Evolutionary conservation across 2,113 vertebrate species (phyloP).

Genomic region (Penelope pileata): DNA sequence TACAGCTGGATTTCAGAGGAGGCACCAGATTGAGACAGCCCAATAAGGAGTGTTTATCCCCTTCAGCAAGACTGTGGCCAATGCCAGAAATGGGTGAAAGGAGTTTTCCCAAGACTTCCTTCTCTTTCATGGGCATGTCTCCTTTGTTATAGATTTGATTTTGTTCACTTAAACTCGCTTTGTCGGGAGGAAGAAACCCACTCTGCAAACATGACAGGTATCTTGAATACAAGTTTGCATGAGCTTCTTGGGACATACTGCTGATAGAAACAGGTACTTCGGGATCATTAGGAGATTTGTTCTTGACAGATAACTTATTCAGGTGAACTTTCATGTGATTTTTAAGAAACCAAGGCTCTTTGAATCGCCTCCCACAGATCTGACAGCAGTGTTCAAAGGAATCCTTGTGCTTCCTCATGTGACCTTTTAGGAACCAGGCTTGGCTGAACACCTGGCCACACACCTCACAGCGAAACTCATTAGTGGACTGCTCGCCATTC

Average conservation of each 20-base stretch:
- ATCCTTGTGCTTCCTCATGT: slow-evolving; percentile 99
- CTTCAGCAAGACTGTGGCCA: slow-evolving; percentile 87
- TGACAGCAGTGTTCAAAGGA: slow-evolving; percentile 99
- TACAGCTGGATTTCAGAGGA: slow-evolving; percentile 97
- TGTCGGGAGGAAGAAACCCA: slow-evolving; percentile 92
- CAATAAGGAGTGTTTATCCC: slow-evolving; percentile 94
- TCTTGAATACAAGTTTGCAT: slow-evolving; percentile 94
- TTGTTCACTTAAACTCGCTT: slow-evolving; percentile 88
- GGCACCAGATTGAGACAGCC: slow-evolving; percentile 96
- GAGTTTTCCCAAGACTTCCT: slow-evolving; percentile 94
- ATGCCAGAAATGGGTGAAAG: slow-evolving; percentile 89
- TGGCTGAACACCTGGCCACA: slow-evolving; percentile 98
- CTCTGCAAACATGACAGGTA: slow-evolving; percentile 97
- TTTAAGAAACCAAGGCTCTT: slow-evolving; percentile 99
- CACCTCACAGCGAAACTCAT: slow-evolving; percentile 95
- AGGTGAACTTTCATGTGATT: slow-evolving; percentile 99
- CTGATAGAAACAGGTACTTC: slow-evolving; percentile 86
- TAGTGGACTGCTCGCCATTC: slow-evolving; percentile 84
- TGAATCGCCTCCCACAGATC: slow-evolving; percentile 97
- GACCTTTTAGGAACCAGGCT: slow-evolving; percentile 99
- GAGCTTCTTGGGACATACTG: slow-evolving; percentile 92
- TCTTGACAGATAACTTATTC: slow-evolving; percentile 96
- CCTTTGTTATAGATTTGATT: slow-evolving; percentile 91
- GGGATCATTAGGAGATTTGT: slow-evolving; percentile 84
- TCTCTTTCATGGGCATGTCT: slow-evolving; percentile 92